A percentile compares a stretch with the other conserved stretches of the same genome.
These are phyloP conservation scores for Bucorvus abyssinicus DNA, from an alignment of 2,797 vertebrate genomes.

Conservation along the genomic window DNA sequence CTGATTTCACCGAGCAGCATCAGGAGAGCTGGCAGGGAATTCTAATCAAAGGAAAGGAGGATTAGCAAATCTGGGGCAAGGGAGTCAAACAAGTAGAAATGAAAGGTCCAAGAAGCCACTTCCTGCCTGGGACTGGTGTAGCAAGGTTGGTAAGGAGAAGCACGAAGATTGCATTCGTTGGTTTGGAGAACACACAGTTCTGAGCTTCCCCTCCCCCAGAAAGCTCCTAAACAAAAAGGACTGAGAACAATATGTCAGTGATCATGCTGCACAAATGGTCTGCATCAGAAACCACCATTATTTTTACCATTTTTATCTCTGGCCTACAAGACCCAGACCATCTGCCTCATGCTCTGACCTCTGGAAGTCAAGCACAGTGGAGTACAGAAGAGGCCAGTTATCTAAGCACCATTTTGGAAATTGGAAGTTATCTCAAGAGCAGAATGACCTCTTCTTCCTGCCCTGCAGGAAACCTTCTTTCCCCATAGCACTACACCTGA, in stretches of 20 bases:
- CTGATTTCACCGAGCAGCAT: rapidly evolving
- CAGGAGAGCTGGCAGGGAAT: not conserved
- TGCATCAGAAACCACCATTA: not conserved
- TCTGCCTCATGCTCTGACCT: not conserved
- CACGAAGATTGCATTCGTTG: not conserved
- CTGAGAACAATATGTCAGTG: not conserved
- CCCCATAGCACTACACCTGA: not conserved
- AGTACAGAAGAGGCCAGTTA: not conserved
- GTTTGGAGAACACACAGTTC: not conserved
- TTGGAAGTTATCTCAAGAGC: rapidly evolving
- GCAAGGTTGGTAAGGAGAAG: not conserved
- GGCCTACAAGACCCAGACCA: not conserved
- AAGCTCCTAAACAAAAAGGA: not conserved
- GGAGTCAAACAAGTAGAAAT: not conserved
- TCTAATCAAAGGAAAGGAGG: not conserved
- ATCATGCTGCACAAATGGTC: not conserved
- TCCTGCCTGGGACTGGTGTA: not conserved
- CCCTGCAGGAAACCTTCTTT: not conserved
- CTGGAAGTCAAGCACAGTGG: not conserved
- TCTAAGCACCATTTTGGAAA: not conserved
- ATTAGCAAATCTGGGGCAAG: not conserved
- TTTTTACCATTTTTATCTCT: not conserved
- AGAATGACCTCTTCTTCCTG: not conserved
- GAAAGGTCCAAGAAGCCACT: not conserved
- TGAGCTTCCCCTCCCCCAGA: not conserved